phyloP scores from a whole-genome alignment of 2,888 invertebrate genomes.

The Ophion obscuratus region DNA sequence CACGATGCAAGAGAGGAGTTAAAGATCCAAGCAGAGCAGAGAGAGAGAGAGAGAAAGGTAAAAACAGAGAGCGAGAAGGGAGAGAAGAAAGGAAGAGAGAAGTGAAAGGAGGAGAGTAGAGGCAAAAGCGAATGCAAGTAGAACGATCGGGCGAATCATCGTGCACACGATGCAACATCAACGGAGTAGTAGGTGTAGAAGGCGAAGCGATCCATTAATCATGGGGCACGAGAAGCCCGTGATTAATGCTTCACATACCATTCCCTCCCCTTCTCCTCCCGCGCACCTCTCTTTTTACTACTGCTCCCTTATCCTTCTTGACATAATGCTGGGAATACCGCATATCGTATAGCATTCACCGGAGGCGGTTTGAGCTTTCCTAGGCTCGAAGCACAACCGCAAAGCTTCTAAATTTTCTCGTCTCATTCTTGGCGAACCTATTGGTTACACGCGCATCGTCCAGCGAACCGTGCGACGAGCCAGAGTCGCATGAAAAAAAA shows the following conservation, averaged over 20 bases:
- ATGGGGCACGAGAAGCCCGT: conserved; percentile 74
- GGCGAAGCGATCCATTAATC: conserved; percentile 75
- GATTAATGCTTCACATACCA: conserved; percentile 75
- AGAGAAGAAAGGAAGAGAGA: conserved; percentile 15
- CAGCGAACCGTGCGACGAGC: conserved; percentile 28
- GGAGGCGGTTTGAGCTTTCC: conserved; percentile 43
- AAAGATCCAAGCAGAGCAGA: conserved; percentile 6
- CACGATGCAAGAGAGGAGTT: conserved; percentile 1
- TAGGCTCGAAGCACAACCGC: conserved; percentile 17
- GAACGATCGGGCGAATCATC: conserved; percentile 75
- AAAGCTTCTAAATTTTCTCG: conserved; percentile 29
- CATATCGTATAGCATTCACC: conserved; percentile 40
- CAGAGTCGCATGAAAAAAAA: conserved; percentile 32
- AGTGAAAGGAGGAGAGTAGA: background rate
- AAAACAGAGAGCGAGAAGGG: conserved; percentile 15
- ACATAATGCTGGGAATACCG: conserved; percentile 20
- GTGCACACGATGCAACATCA: conserved; percentile 66
- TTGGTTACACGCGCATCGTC: conserved; percentile 4
- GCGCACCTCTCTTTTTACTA: conserved; percentile 37
- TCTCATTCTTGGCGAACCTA: conserved; percentile 48
- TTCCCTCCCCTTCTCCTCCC: conserved; percentile 50
- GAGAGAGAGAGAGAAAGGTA: conserved; percentile 11
- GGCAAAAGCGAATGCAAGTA: conserved; percentile 66
- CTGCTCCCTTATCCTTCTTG: conserved; percentile 34
- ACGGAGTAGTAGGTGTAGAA: conserved; percentile 54